A percentile compares a stretch with the other conserved stretches of the same genome.
Conservation (phyloP, 2,888 invertebrate species). For the Eupsilia transversa region DNA sequence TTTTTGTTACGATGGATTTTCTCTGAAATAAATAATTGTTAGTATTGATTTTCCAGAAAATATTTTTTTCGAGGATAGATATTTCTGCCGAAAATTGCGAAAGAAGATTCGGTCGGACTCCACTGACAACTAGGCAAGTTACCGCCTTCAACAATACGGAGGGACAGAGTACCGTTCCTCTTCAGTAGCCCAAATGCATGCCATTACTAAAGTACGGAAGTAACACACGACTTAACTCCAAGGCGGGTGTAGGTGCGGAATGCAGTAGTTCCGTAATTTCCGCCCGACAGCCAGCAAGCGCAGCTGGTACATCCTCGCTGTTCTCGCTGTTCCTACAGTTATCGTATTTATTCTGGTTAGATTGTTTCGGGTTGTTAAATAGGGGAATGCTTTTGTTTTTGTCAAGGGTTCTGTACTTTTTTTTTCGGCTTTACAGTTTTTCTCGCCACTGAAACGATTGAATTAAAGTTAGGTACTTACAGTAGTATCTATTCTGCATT, state of each 20-base stretch:
- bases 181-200: slow-evolving; percentile 31
- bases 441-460: background rate
- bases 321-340: slow-evolving; percentile 33
- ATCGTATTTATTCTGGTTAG: slow-evolving; percentile 55
- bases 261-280: slow-evolving; percentile 70
- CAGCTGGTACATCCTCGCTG: slow-evolving; percentile 62
- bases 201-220: slow-evolving; percentile 32
- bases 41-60: too few species aligned
- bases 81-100: too few species aligned
- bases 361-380: slow-evolving; percentile 45
- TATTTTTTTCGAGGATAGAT: too few species aligned
- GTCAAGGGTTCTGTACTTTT: background rate
- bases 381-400: slow-evolving; percentile 21
- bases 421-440: background rate
- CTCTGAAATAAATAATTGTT: too few species aligned
- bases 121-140: slow-evolving; percentile 8
- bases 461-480: too few species aligned
- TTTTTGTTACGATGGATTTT: too few species aligned
- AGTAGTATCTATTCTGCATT: background rate
- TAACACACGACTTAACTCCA: slow-evolving; percentile 29
- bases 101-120: background rate
- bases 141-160: background rate
- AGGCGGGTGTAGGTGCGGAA: slow-evolving; percentile 60
- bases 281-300: slow-evolving; percentile 54
- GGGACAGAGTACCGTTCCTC: slow-evolving; percentile 21